phyloP scores from a whole-genome alignment of 2,113 vertebrate species.

The Zosterops borbonicus region DNA sequence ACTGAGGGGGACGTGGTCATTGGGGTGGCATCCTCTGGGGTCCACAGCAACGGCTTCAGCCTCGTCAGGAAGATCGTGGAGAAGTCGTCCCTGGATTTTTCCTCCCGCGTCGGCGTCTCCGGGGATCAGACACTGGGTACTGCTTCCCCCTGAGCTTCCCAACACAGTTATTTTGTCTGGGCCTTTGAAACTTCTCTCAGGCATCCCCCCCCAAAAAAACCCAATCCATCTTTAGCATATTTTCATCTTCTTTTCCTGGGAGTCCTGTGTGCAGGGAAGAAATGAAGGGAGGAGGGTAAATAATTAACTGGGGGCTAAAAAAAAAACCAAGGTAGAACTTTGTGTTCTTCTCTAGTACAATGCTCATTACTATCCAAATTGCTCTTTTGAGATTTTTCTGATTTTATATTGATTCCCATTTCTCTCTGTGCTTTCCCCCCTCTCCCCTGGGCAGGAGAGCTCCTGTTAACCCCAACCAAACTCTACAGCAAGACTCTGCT shows the following conservation, averaged over 20 bases:
- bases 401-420: neutral
- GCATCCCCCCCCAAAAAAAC: neutral
- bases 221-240: neutral
- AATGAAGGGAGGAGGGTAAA: neutral
- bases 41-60: conserved; percentile 98
- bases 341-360: neutral
- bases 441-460: conserved; percentile 77
- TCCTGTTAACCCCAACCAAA: conserved; percentile 89
- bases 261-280: neutral
- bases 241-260: neutral
- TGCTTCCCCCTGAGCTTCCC: neutral
- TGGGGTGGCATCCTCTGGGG: conserved; percentile 89
- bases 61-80: conserved; percentile 90
- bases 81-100: conserved; percentile 75
- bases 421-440: neutral
- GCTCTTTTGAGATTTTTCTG: neutral
- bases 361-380: neutral
- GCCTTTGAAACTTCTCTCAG: neutral
- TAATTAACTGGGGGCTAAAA: neutral
- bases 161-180: neutral
- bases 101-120: conserved; percentile 75
- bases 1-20: conserved; percentile 82
- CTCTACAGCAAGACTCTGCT: conserved; percentile 89
- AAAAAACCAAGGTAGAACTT: neutral
- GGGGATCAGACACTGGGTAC: conserved; percentile 84